These are phyloP conservation scores for Pseudococcus jackbeardsleyi DNA, from an alignment of 2,888 invertebrate species.

Conservation along the genomic window DNA sequence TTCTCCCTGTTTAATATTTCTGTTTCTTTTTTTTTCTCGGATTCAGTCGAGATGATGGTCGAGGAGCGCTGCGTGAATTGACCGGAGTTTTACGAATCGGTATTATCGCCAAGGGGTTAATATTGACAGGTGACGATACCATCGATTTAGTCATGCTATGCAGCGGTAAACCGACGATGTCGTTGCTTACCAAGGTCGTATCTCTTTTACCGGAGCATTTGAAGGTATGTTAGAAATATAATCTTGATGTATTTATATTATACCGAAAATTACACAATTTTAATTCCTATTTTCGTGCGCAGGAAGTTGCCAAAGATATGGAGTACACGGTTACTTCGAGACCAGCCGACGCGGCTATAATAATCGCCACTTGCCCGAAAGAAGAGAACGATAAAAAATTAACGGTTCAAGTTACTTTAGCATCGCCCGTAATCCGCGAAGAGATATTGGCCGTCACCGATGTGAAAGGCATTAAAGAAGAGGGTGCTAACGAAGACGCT, in stretches of 20 bases:
- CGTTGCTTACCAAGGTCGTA: constrained; percentile 88
- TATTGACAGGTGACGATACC: constrained; percentile 89
- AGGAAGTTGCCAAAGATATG: constrained; percentile 78
- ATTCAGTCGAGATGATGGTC: constrained; percentile 31
- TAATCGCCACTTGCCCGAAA: constrained; percentile 83
- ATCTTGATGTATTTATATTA: background rate
- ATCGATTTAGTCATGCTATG: constrained; percentile 95
- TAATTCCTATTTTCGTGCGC: constrained; percentile 10
- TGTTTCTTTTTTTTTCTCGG: no score
- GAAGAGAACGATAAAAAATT: constrained; percentile 72
- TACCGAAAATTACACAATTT: background rate
- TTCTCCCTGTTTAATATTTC: background rate
- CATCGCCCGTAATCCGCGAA: constrained; percentile 94
- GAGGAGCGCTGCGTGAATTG: constrained; percentile 70
- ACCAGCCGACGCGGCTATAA: constrained; percentile 83
- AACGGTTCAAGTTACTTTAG: constrained; percentile 88
- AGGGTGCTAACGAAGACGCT: background rate
- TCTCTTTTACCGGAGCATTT: constrained; percentile 86
- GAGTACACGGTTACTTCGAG: constrained; percentile 87
- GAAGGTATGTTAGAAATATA: constrained; percentile 70
- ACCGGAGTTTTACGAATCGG: constrained; percentile 98
- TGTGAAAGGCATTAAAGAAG: constrained; percentile 12
- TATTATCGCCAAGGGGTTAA: constrained; percentile 87
- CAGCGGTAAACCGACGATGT: constrained; percentile 92
- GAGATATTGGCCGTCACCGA: constrained; percentile 66